Conservation (phyloP, 2,888 invertebrate genomes). For the Adelognathus sp. region DNA sequence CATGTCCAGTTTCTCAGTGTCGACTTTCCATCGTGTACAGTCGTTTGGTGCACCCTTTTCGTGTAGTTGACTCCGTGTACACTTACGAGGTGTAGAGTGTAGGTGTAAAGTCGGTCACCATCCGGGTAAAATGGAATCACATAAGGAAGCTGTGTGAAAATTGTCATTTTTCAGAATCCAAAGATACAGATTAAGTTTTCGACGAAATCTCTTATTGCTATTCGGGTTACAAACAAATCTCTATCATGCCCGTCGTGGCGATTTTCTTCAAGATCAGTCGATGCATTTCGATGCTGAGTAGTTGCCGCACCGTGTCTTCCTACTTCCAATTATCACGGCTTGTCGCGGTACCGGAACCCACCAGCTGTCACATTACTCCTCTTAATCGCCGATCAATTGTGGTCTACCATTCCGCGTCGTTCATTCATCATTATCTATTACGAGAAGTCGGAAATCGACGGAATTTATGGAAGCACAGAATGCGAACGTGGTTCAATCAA, state of each 20-base stretch:
- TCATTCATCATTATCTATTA: slow-evolving; percentile 6
- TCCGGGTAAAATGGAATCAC: no score
- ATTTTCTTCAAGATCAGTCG: background rate
- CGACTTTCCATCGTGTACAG: no score
- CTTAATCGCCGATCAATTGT: background rate
- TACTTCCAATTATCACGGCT: background rate
- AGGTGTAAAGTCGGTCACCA: no score
- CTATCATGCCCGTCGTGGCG: background rate
- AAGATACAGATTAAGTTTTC: no score
- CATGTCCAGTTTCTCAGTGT: no score
- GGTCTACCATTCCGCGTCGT: background rate
- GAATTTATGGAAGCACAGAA: background rate
- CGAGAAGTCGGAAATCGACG: background rate
- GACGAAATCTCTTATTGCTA: no score
- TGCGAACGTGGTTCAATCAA: background rate
- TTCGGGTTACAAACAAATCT: background rate
- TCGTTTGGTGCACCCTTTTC: no score
- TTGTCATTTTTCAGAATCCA: no score
- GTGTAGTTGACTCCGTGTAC: no score
- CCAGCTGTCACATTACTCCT: background rate
- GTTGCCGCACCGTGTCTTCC: no score
- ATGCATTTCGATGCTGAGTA: background rate
- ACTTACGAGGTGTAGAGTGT: no score
- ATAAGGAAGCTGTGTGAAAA: no score
- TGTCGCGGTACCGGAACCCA: background rate